Conservation (phyloP, 2,113 vertebrate genomes). For the Lichenostomus cassidix region DNA sequence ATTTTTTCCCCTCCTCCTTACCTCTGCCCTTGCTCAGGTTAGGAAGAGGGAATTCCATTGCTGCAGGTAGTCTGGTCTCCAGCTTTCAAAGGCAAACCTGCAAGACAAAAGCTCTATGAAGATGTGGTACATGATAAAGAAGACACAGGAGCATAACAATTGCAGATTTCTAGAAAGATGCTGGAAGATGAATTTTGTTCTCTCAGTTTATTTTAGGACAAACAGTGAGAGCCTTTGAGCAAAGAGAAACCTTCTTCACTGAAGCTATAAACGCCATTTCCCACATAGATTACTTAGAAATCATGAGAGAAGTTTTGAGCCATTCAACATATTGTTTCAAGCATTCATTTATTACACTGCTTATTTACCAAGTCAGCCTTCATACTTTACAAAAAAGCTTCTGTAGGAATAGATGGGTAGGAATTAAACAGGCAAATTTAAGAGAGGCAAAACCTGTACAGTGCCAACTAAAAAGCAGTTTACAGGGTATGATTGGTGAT, state of each 20-base stretch:
- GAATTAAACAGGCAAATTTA: neutral
- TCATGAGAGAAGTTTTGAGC: neutral
- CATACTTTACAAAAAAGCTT: neutral
- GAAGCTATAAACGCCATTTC: neutral
- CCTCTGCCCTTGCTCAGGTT: neutral
- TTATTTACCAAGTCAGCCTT: neutral
- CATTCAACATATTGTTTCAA: neutral
- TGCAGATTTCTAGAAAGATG: neutral
- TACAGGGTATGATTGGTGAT: neutral
- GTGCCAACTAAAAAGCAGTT: neutral
- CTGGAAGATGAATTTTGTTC: neutral
- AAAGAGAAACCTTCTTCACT: neutral
- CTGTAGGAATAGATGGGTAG: neutral
- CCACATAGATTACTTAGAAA: neutral
- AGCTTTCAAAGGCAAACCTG: neutral
- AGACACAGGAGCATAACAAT: neutral
- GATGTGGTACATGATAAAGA: neutral
- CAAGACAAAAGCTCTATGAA: neutral
- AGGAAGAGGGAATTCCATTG: neutral
- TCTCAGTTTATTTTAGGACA: neutral
- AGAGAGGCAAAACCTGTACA: neutral
- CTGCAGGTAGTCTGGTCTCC: neutral
- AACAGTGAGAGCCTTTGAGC: neutral
- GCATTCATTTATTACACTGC: neutral
- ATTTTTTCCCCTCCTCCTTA: neutral